phyloP scores from a whole-genome alignment of 2,797 vertebrate species.

The Graptemys geographica region DNA sequence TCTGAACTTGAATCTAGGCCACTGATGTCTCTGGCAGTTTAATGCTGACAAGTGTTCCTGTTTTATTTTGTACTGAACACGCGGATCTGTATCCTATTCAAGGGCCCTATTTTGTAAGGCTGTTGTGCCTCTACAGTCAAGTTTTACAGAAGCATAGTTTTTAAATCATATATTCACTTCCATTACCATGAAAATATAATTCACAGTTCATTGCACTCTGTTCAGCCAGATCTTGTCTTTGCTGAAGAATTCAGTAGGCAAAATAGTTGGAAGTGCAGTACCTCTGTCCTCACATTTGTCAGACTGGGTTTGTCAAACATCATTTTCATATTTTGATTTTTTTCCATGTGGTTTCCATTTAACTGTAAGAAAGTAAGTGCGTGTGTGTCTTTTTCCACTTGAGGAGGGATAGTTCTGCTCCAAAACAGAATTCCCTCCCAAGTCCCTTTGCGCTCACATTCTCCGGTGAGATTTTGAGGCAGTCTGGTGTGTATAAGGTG shows the following conservation, averaged over 20 bases:
- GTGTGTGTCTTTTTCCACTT: background rate
- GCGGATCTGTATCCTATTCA: background rate
- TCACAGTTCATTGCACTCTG: background rate
- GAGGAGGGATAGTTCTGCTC: conserved; percentile 50
- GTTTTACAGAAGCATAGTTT: background rate
- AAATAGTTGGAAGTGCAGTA: conserved; percentile 50
- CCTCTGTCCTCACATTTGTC: conserved; percentile 38
- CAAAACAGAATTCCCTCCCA: conserved; percentile 55
- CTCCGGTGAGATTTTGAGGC: background rate
- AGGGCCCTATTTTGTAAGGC: background rate
- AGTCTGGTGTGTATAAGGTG: background rate
- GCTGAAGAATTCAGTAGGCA: conserved; percentile 56
- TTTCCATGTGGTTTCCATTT: background rate
- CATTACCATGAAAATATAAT: background rate
- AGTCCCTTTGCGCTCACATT: background rate
- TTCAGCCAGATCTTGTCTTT: background rate
- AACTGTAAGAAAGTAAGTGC: background rate
- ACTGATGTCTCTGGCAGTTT: conserved; percentile 45
- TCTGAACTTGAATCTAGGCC: conserved; percentile 62
- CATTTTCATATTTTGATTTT: conserved; percentile 57
- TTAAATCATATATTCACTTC: background rate
- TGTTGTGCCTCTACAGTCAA: conserved; percentile 18
- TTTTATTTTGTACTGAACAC: background rate
- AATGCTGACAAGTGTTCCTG: conserved; percentile 24
- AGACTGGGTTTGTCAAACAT: conserved; percentile 42